These are phyloP conservation scores for Tenualosa thibaudeaui DNA, from an alignment of 2,797 vertebrate genomes.

Conservation along the genomic window DNA sequence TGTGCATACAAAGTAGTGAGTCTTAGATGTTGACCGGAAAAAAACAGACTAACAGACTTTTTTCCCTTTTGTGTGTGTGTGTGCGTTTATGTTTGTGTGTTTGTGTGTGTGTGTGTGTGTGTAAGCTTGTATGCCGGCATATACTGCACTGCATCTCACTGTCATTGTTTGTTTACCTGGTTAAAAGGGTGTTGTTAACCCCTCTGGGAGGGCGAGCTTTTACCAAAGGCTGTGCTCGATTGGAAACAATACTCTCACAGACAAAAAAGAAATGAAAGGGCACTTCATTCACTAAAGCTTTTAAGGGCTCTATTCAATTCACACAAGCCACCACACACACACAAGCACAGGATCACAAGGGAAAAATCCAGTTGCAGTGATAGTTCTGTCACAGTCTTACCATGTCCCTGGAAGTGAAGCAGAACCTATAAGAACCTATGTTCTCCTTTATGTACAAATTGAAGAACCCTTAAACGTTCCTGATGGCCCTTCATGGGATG, in stretches of 20 bases:
- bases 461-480: not conserved
- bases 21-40: not conserved
- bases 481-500: not conserved
- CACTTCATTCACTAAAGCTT: not conserved
- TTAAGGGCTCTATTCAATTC: constrained; percentile 1
- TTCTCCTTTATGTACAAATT: not conserved
- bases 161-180: not conserved
- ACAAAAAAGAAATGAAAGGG: not conserved
- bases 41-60: not conserved
- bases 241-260: not conserved
- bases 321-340: not conserved
- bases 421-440: not conserved
- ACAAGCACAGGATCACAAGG: not conserved
- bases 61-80: not conserved
- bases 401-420: not conserved
- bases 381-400: not conserved
- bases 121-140: not conserved
- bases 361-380: not conserved
- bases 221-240: not conserved
- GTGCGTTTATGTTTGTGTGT: not conserved
- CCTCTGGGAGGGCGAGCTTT: not conserved
- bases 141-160: not conserved
- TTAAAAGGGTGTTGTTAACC: not conserved
- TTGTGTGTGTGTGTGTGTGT: not conserved
- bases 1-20: not conserved